Percentiles rank a stretch among this genome's conserved stretches.
These are phyloP conservation scores for Lagopus leucura DNA, from an alignment of 2,113 vertebrate genomes.

Conservation along the genomic window DNA sequence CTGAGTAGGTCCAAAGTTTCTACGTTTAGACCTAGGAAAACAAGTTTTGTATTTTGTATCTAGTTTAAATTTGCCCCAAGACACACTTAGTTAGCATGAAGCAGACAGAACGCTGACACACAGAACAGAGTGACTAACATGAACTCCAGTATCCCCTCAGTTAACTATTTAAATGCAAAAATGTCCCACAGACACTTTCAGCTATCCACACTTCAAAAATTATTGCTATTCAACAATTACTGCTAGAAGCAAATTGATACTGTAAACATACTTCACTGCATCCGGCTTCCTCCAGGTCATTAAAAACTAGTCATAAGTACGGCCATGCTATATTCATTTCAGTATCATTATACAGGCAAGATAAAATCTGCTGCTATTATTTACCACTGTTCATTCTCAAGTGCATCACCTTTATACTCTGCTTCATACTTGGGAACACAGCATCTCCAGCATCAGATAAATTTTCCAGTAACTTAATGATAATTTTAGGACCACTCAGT, in stretches of 20 bases:
- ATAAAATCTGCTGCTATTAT: not conserved
- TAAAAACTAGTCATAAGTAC: not conserved
- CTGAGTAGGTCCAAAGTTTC: not conserved
- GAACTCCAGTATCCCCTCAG: not conserved
- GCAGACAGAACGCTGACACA: not conserved
- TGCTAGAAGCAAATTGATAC: not conserved
- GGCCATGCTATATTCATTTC: not conserved
- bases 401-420: not conserved
- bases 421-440: not conserved
- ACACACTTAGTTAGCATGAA: not conserved
- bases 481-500: not conserved
- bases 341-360: not conserved
- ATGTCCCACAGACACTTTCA: not conserved
- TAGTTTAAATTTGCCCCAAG: not conserved
- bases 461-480: not conserved
- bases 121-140: not conserved
- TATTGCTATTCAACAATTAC: not conserved
- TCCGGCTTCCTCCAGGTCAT: not conserved
- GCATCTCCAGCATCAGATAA: not conserved
- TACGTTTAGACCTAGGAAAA: not conserved
- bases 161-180: not conserved
- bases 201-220: slow-evolving; percentile 3
- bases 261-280: not conserved
- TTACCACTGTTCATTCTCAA: not conserved
- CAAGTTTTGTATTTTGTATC: not conserved